Base-by-base conservation (phyloP, 2,888 invertebrate genomes). In the Drosophila limbata region DNA sequence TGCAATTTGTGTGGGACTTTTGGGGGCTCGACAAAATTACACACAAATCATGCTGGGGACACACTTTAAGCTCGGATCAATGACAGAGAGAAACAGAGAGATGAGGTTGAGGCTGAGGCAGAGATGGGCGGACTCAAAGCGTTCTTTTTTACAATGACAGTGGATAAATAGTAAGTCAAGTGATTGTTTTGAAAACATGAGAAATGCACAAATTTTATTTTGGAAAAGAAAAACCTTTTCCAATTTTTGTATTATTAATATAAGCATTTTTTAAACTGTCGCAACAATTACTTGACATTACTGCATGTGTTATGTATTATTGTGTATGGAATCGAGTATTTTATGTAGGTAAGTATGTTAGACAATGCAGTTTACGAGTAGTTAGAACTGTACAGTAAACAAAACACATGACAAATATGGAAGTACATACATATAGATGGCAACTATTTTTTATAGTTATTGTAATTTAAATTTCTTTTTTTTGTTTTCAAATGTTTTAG, bases 351-450 rank as follows among this genome's bases (percentile, higher is more conserved):
- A 59, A 68, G 67, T 79, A 48, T 73, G 59, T 74, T 64, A 88
- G 80, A 74, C 75, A 65, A 78, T 80, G 77, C 65, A 65, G 72
- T 69, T 66, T 66, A 75, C 69, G 73, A 67, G 35, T 56, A 63
- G 51, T 63, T 55, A 51, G 42, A 70, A 52, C 64, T 60, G 77
- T 80, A 78, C 73, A 79, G 82, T 75, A 86, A 82, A 65, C 75
- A 81, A 84, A 83, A 82, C 78, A 70, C 66, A 71, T 83, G 77
- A 83, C 69, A 72, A 19, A 52, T 55, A 51, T 28, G 21, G 25
- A 25, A 17, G 42, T 42, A 39, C 39, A 28, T 28, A 28, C 17
- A 33, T 19, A 35, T 25, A 44, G 28, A 52, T 25, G 52, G 39
- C 40, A 56, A 42, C 56, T 52, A 56, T 19, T 40, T 64, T 19